These are phyloP conservation scores for Theropithecus gelada DNA, from an alignment of 2,113 vertebrate genomes.

Conservation along the genomic window DNA sequence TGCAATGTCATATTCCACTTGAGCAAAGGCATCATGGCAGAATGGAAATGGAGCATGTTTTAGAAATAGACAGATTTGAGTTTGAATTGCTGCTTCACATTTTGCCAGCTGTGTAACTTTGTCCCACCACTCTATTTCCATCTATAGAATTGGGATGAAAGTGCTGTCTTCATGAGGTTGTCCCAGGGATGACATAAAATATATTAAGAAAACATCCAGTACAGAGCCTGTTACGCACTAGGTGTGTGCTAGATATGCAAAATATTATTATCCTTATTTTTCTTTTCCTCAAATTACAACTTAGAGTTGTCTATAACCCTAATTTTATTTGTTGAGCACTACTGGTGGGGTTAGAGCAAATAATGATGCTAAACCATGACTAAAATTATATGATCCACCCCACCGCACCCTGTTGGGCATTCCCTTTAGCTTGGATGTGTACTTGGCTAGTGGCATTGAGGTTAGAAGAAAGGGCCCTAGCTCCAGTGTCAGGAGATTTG, in stretches of 20 bases:
- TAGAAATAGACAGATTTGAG: background rate
- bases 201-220: background rate
- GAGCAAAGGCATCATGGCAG: background rate
- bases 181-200: background rate
- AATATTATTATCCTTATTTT: background rate
- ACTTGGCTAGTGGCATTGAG: background rate
- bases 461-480: background rate
- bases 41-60: background rate
- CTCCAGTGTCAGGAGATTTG: background rate
- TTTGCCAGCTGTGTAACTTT: background rate
- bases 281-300: background rate
- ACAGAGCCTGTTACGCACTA: background rate
- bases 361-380: background rate
- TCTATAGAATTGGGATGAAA: background rate
- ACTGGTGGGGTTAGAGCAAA: background rate
- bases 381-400: rapidly evolving
- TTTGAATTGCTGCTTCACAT: background rate
- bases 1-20: background rate
- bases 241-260: background rate
- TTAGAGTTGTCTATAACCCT: background rate
- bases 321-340: background rate
- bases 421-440: background rate
- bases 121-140: background rate
- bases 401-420: background rate
- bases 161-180: background rate